Evolutionary conservation across 2,888 invertebrate genomes (phyloP).

Genomic region (Dugesia japonica): DNA sequence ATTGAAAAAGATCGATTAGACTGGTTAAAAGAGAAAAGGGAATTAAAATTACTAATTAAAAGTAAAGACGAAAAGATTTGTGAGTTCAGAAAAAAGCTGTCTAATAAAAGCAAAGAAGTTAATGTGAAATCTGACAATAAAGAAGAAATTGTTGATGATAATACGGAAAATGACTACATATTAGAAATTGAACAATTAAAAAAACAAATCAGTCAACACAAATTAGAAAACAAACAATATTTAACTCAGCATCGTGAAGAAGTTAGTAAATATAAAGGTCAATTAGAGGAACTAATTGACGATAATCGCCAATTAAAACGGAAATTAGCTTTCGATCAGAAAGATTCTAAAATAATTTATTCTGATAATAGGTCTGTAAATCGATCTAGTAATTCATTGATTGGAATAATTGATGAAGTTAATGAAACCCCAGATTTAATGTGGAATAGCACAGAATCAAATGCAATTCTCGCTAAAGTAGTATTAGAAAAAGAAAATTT

Average conservation of each 20-base stretch:
- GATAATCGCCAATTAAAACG: not conserved
- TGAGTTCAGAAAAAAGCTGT: not conserved
- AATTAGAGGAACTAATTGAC: conserved; percentile 20
- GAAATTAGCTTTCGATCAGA: not conserved
- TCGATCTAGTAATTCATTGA: not conserved
- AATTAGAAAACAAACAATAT: not conserved
- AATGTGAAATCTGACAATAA: not conserved
- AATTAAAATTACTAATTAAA: not conserved
- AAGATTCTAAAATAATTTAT: not conserved
- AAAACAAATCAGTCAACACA: not conserved
- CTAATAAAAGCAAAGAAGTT: not conserved
- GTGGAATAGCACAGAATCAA: not conserved
- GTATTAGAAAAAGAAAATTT: not conserved
- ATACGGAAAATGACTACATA: not conserved
- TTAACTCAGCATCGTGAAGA: not conserved
- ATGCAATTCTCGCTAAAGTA: not conserved
- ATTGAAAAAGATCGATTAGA: conserved; percentile 29
- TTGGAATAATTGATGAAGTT: not conserved
- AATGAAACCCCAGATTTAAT: not conserved
- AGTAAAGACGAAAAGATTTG: not conserved
- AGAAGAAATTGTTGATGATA: not conserved
- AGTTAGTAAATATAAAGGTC: conserved; percentile 10
- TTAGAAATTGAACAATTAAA: conserved; percentile 4
- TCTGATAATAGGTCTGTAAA: not conserved
- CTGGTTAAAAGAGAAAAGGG: conserved; percentile 17